These are phyloP conservation scores for Tryphoninae sp. DNA, from an alignment of 2,888 invertebrate species.

Conservation along the genomic window DNA sequence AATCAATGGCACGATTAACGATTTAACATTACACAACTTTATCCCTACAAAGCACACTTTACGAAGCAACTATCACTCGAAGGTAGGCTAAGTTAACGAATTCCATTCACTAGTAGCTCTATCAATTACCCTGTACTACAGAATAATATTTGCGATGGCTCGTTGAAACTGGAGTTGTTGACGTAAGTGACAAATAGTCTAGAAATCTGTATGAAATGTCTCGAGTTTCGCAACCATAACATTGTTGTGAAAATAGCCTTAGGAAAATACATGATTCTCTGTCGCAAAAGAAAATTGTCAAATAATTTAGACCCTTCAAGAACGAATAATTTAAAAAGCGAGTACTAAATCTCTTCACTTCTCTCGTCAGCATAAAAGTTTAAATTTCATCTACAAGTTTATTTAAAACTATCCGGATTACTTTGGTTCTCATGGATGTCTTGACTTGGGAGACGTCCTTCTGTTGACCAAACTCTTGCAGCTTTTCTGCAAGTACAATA, in stretches of 20 bases:
- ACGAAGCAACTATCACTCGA: slow-evolving; percentile 32
- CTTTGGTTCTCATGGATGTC: slow-evolving; percentile 44
- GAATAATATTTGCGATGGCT: slow-evolving; percentile 7
- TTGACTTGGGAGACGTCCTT: slow-evolving; percentile 52
- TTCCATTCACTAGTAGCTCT: too few relatives aligned
- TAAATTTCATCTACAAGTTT: neutral
- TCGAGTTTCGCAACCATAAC: neutral
- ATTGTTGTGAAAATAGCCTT: neutral
- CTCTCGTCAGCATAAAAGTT: neutral
- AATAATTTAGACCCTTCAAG: slow-evolving; percentile 23
- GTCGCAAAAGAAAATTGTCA: slow-evolving; percentile 8
- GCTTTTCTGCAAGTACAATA: slow-evolving; percentile 68
- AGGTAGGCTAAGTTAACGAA: neutral
- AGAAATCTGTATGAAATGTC: neutral
- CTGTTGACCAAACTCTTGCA: slow-evolving; percentile 70
- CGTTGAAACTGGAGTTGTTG: slow-evolving; percentile 15
- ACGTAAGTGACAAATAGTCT: neutral
- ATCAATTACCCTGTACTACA: neutral
- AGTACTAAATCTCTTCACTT: neutral
- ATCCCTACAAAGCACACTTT: slow-evolving; percentile 36
- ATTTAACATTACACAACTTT: slow-evolving; percentile 12
- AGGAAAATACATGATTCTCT: slow-evolving; percentile 24
- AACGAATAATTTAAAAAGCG: slow-evolving; percentile 11
- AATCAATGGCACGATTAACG: slow-evolving; percentile 41
- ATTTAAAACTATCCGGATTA: slow-evolving; percentile 37